Base-by-base conservation (phyloP, 2,888 invertebrate species). In the Pyrochroa serraticornis region DNA sequence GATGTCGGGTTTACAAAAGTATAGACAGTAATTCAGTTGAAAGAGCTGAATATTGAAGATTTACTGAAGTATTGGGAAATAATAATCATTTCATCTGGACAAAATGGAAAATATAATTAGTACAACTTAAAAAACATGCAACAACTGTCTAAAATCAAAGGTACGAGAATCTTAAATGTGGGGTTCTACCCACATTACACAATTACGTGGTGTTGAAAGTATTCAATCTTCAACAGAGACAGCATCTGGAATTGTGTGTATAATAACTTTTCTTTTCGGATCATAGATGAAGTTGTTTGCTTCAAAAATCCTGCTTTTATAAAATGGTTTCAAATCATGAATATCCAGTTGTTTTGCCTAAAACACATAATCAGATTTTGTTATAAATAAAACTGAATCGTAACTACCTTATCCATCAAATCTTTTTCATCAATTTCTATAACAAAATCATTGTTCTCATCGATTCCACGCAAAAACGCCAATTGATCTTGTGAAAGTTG, bases 341-440 rank as follows among this genome's bases (percentile, higher is more conserved):
- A 98, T 93, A 76, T 94, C 93, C 67, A 98, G 89, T 79, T 95
- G 93, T 72, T 93, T 88, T 0, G 97, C 97, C 84, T 96, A 61
- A 70, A 71, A 56, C 55, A 36, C 34, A 53, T 64, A 48, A 46
- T 47, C 9, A 52, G 39, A 55, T 52, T 5, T 10, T n/a, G 31
- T 8, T 14, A 41, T 14, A 50, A 39, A 46, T 35, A 34, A 14
- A 13, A 13, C 51, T 47, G 36, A 22, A 38, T 8, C 32, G n/a
- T 31, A 35, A 33, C 64, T 67, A 77, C 78, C 71, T 78, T 79
- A 80, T 89, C 97, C 55, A 86, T 85, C 69, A 87, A 86, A 82
- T 93, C 94, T 70, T 91, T 89, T 76, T 95, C 94, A 65, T 87
- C 84, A 58, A 98, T 87, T 80, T 96, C 93, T 9, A 98, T 87